Evolutionary conservation across 2,888 invertebrate species (phyloP).

Genomic region (Germaria angustata): DNA sequence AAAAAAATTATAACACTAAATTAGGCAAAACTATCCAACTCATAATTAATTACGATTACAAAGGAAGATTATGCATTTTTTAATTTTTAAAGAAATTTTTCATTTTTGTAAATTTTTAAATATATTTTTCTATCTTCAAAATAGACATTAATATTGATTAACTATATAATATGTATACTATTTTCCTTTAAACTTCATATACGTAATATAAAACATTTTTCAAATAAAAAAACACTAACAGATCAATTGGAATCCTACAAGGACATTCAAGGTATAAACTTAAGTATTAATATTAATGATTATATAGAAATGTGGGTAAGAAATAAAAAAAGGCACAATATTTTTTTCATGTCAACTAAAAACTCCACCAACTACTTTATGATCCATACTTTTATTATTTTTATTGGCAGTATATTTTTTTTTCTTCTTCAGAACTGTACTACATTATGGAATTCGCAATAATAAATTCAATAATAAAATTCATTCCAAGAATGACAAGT

Average conservation of each 20-base stretch:
- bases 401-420: too few species aligned
- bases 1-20: too few species aligned
- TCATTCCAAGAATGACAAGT: not conserved
- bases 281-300: not conserved
- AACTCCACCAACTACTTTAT: too few species aligned
- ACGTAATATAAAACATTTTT: not conserved
- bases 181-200: constrained; percentile 45
- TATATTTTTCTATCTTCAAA: not conserved
- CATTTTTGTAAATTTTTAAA: too few species aligned
- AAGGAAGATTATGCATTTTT: constrained; percentile 56
- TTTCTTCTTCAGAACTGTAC: not conserved
- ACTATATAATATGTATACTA: constrained; percentile 5
- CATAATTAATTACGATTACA: too few species aligned
- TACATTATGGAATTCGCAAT: not conserved
- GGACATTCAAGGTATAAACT: constrained; percentile 80
- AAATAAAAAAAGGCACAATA: not conserved
- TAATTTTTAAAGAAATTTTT: not conserved
- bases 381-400: too few species aligned
- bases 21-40: too few species aligned
- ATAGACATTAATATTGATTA: constrained; percentile 4
- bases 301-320: constrained; percentile 13
- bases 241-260: constrained; percentile 81
- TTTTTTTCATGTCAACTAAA: not conserved
- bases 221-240: constrained; percentile 61
- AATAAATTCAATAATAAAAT: not conserved